Evolutionary conservation across 2,113 vertebrate genomes (phyloP).

Genomic region (Rhadina sibilatrix): DNA sequence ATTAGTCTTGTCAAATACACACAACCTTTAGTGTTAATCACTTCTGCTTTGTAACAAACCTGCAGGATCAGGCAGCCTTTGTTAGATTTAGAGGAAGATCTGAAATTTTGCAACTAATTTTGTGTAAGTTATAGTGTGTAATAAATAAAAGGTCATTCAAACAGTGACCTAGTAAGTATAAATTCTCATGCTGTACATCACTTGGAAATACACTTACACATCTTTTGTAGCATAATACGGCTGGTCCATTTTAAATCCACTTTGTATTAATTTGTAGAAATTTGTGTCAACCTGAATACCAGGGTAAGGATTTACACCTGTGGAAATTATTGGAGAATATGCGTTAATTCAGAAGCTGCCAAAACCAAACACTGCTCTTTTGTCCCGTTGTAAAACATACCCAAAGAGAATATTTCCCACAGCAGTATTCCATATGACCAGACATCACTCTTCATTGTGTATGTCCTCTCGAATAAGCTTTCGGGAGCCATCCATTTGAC

Average conservation of each 20-base stretch:
- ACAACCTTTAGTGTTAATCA: not conserved
- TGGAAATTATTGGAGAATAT: not conserved
- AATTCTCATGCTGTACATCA: not conserved
- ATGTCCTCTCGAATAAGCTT: slow-evolving; percentile 90
- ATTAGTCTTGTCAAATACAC: not conserved
- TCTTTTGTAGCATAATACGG: slow-evolving; percentile 87
- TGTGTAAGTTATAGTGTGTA: not conserved
- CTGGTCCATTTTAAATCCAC: slow-evolving; percentile 93
- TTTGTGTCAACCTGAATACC: slow-evolving; percentile 88
- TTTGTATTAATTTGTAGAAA: slow-evolving; percentile 90
- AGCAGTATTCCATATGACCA: slow-evolving; percentile 96
- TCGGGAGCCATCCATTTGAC: slow-evolving; percentile 99
- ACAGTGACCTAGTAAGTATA: not conserved
- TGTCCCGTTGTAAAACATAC: slow-evolving; percentile 55
- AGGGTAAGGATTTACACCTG: slow-evolving; percentile 94
- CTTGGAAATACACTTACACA: slow-evolving; percentile 76
- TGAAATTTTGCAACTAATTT: not conserved
- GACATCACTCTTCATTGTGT: slow-evolving; percentile 94
- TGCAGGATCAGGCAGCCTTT: not conserved
- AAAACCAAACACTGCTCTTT: not conserved
- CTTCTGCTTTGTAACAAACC: not conserved
- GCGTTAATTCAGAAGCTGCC: not conserved
- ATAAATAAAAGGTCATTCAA: not conserved
- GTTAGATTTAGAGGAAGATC: not conserved
- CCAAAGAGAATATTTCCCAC: slow-evolving; percentile 98